A percentile compares a stretch with the other conserved stretches of the same genome.
Evolutionary conservation across 2,113 vertebrate genomes (phyloP).

Genomic region (Marmota monax): DNA sequence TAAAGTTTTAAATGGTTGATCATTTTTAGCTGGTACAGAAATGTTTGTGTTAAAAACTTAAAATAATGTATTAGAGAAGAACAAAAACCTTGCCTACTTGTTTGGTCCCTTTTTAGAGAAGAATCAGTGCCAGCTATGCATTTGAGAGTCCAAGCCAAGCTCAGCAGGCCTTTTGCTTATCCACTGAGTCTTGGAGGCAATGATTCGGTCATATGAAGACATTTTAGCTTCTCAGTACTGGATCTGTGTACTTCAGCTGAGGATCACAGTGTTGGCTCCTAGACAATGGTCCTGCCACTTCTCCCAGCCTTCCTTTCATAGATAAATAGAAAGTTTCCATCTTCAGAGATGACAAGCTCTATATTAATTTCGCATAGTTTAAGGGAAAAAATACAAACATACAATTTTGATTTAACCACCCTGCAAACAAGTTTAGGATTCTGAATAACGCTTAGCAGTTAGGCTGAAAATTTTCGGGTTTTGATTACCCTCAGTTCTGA

Average conservation of each 20-base stretch:
- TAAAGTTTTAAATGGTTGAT: slow-evolving; percentile 48
- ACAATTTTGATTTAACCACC: neutral
- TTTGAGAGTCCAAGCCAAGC: neutral
- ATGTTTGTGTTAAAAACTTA: slow-evolving; percentile 42
- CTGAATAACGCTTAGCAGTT: slow-evolving; percentile 22
- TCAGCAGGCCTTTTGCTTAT: neutral
- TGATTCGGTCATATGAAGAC: neutral
- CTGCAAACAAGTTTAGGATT: slow-evolving; percentile 22
- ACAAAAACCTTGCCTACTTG: neutral
- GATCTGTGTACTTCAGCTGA: neutral
- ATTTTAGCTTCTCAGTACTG: neutral
- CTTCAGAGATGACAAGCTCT: neutral
- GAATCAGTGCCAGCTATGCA: neutral
- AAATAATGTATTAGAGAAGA: slow-evolving; percentile 15
- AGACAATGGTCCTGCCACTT: neutral
- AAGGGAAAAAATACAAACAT: neutral
- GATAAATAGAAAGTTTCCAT: slow-evolving; percentile 22
- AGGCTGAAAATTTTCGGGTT: neutral
- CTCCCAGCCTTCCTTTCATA: slow-evolving; percentile 10
- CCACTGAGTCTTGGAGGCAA: neutral
- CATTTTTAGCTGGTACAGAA: slow-evolving; percentile 54
- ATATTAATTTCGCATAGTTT: slow-evolving; percentile 46
- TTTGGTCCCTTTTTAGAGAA: neutral
- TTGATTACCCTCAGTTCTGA: slow-evolving; percentile 29
- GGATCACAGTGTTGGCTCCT: neutral